Conservation (phyloP, 2,888 invertebrate species). For the Apamea crenata region DNA sequence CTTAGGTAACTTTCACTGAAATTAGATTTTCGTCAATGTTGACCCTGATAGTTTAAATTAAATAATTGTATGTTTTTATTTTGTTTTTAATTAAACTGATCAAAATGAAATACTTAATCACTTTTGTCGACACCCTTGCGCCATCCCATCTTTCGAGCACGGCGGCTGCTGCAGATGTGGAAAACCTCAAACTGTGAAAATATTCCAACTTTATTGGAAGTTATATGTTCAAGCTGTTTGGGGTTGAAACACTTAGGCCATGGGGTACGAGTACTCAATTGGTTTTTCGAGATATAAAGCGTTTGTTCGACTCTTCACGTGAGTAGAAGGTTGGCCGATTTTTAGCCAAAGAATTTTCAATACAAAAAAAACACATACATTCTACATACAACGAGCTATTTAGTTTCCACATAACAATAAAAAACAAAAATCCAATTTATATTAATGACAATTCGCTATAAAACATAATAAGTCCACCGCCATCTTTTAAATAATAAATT, state of each 20-base stretch:
- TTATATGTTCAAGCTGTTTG: background rate
- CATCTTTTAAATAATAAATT: conserved; percentile 39
- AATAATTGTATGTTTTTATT: conserved; percentile 66
- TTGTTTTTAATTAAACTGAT: conserved; percentile 4
- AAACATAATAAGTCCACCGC: background rate
- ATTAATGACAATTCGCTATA: conserved; percentile 10
- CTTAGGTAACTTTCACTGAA: conserved; percentile 70
- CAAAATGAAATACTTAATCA: too few species aligned
- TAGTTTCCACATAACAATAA: conserved; percentile 14
- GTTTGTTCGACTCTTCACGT: background rate
- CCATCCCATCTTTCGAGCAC: too few species aligned
- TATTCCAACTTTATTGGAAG: background rate
- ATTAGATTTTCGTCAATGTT: conserved; percentile 73
- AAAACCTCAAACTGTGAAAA: background rate
- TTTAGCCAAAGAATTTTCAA: background rate
- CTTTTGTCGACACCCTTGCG: background rate
- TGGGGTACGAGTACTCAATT: background rate
- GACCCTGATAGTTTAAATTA: conserved; percentile 72
- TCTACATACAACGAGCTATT: background rate
- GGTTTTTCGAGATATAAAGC: background rate
- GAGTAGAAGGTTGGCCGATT: background rate
- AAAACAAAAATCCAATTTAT: conserved; percentile 31
- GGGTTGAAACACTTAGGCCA: background rate
- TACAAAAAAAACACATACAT: too few species aligned
- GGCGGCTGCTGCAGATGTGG: too few species aligned